A percentile compares a stretch with the other conserved stretches of the same genome.
Conservation (phyloP, 2,113 vertebrate genomes). For the Oophaga pumilio region DNA sequence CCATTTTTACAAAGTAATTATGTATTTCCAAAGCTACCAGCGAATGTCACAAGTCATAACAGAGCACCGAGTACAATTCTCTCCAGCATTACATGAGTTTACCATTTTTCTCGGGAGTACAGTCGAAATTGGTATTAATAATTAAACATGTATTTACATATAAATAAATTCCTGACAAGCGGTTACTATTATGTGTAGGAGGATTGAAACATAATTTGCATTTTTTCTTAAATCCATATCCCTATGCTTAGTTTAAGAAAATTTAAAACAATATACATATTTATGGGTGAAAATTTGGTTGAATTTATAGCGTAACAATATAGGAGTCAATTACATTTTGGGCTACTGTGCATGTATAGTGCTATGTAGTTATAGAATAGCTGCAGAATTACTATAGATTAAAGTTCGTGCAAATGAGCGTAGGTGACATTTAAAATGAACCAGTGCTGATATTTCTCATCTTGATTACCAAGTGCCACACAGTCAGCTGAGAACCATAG, state of each 20-base stretch:
- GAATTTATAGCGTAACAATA: not conserved
- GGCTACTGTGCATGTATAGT: not conserved
- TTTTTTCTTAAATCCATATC: not conserved
- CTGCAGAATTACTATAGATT: slow-evolving; percentile 35
- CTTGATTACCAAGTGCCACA: slow-evolving; percentile 30
- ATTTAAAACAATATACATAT: not conserved
- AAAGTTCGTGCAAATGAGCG: slow-evolving; percentile 40
- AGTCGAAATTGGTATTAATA: slow-evolving; percentile 8
- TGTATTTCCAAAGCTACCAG: not conserved
- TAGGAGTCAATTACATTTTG: not conserved
- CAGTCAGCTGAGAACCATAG: slow-evolving; percentile 33
- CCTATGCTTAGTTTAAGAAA: not conserved
- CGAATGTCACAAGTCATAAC: slow-evolving; percentile 29
- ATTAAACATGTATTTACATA: slow-evolving; percentile 32
- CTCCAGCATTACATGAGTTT: slow-evolving; percentile 20
- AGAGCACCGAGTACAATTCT: slow-evolving; percentile 1
- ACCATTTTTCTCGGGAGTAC: slow-evolving; percentile 12
- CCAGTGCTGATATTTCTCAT: slow-evolving; percentile 39
- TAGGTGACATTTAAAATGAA: slow-evolving; percentile 54
- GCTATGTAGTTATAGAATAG: not conserved
- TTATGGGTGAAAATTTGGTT: not conserved
- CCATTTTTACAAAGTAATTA: not conserved
- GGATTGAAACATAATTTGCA: slow-evolving; percentile 15
- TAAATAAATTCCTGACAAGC: slow-evolving; percentile 24
- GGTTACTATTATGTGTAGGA: not conserved